Percentiles rank a stretch among this genome's conserved stretches.
Conservation (phyloP, 2,888 invertebrate genomes). For the Orthonevra nobilis region DNA sequence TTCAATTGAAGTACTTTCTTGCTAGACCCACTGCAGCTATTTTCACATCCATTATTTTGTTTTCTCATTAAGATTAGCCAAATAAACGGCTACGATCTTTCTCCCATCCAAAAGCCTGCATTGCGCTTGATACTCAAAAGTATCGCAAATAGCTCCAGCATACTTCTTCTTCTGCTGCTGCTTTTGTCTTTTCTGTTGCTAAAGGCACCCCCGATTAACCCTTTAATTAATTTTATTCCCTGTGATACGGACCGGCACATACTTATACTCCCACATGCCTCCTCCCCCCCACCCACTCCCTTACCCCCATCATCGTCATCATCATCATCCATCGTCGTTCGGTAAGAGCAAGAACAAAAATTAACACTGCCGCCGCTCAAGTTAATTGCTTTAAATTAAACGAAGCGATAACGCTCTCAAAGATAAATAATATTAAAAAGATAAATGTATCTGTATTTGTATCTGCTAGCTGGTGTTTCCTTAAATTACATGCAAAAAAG, state of each 20-base stretch:
- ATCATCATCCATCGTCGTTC: too few relatives aligned
- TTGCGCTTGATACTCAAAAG: slow-evolving; percentile 3
- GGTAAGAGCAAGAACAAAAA: slow-evolving; percentile 15
- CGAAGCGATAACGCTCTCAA: slow-evolving; percentile 56
- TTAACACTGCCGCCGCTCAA: too few relatives aligned
- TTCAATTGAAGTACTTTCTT: neutral
- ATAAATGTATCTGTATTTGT: slow-evolving; percentile 21
- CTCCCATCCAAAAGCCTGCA: neutral
- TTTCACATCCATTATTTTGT: slow-evolving; percentile 39
- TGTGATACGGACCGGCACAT: slow-evolving; percentile 47
- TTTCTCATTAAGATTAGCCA: slow-evolving; percentile 34
- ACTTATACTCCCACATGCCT: neutral
- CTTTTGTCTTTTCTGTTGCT: neutral
- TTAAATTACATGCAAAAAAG: slow-evolving; percentile 24
- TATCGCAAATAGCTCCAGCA: slow-evolving; percentile 20
- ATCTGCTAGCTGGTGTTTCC: neutral
- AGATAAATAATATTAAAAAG: slow-evolving; percentile 67
- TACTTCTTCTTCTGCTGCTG: neutral
- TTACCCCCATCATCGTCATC: too few relatives aligned
- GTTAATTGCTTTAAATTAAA: slow-evolving; percentile 68
- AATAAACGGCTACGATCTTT: slow-evolving; percentile 37
- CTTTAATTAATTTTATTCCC: slow-evolving; percentile 59
- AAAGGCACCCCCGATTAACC: slow-evolving; percentile 64
- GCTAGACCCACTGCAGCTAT: slow-evolving; percentile 28
- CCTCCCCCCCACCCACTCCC: neutral